Base-by-base conservation (phyloP, 2,888 invertebrate genomes). In the Uropetala carovei region DNA sequence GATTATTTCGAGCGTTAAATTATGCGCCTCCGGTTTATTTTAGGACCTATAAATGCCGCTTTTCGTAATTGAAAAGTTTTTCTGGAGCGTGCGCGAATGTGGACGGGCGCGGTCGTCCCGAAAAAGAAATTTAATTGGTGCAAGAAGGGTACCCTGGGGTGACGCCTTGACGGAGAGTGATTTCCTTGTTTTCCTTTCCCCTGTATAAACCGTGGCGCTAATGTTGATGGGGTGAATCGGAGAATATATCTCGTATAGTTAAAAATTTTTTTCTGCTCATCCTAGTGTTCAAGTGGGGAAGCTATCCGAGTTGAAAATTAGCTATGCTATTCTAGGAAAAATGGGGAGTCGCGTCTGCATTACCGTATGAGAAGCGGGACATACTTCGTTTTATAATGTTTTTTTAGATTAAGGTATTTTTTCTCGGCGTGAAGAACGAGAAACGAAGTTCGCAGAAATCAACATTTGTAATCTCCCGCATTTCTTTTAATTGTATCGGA, bases 1-100 rank as follows among this genome's bases (percentile, higher is more conserved):
- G 89, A 89, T 89, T 89, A 89, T 89, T 89, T 64, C 68, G 68
- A 89, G 30, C 89, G 59, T 16, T 89, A 89, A 89, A 89, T 89
- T 89, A 89, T 89, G 89, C 89, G 64, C 64, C 43, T 18, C 43
- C 64, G 89, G 68, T 89, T 89, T 89, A 89, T 89, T 89, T 89
- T 89, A 43, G 89, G 68, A 60, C 18, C 64, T 60, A 89, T 89
- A 43, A 89, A 64, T 43, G 64, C n/a, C 64, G 64, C 64, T 60
- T 64, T 89, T 64, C 89, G 60, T 89, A 60, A 89, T 89, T 68
- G 89, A 64, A 89, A 68, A 89, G 64, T 43, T 89, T 89, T 89
- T 89, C 64, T 59, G 86, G 89, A 64, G 68, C 27, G 59, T 89
- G 22, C 43, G 89, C 60, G 64, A 64, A 64, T 64, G 89, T 64